Evolutionary conservation across 1,140 invertebrate species (phyloP).

Genomic region (Ruditapes philippinarum): DNA sequence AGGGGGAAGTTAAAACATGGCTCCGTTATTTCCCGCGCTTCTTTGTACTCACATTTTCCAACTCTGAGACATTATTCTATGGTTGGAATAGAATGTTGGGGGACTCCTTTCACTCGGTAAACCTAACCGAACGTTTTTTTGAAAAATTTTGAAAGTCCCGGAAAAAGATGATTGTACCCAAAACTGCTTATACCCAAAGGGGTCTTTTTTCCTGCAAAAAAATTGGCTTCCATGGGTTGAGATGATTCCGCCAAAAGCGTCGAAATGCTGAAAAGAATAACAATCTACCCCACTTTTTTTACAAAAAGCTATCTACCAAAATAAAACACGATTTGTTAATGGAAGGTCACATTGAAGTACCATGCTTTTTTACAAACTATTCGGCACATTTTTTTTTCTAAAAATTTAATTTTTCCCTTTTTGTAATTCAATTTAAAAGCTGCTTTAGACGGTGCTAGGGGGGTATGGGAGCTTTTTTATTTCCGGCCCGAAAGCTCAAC

Average conservation of each 20-base stretch:
- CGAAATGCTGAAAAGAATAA: conserved; percentile 67
- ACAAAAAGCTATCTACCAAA: too few species aligned
- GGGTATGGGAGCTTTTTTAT: too few species aligned
- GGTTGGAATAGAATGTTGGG: conserved; percentile 93
- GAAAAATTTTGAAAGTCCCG: conserved; percentile 88
- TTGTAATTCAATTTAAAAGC: too few species aligned
- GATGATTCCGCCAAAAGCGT: conserved; percentile 69
- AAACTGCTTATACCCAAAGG: conserved; percentile 89
- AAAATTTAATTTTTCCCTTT: too few species aligned
- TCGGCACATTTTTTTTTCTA: too few species aligned
- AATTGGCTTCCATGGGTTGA: conserved; percentile 89
- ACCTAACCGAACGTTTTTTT: conserved; percentile 71
- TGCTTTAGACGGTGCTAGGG: too few species aligned
- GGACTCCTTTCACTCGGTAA: conserved; percentile 92
- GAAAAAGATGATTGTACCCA: conserved; percentile 96
- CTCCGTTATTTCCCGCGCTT: background rate
- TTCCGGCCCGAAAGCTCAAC: too few species aligned
- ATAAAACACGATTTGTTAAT: too few species aligned
- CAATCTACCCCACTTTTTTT: too few species aligned
- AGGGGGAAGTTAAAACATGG: background rate
- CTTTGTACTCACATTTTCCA: conserved; percentile 91
- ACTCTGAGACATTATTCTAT: conserved; percentile 91
- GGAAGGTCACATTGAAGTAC: too few species aligned
- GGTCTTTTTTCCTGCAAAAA: conserved; percentile 92
- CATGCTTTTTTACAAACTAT: too few species aligned